These are phyloP conservation scores for Myanophis thanlyinensis DNA, from an alignment of 2,113 vertebrate genomes.

Conservation along the genomic window DNA sequence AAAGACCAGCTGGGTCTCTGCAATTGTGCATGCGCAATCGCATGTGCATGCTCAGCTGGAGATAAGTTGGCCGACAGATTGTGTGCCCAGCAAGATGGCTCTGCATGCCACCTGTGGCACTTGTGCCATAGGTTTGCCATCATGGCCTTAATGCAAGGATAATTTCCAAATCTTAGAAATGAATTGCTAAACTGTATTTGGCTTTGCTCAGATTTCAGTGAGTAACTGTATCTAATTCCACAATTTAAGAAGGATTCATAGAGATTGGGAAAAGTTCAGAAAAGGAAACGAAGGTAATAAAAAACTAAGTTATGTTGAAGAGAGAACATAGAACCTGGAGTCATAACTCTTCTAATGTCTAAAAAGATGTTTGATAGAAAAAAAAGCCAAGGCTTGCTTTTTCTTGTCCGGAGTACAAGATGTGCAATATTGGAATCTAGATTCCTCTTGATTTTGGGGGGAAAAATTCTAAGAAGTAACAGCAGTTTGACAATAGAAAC, in stretches of 20 bases:
- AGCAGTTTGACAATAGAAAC: neutral
- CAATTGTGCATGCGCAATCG: too few species aligned
- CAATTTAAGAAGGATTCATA: neutral
- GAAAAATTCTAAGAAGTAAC: neutral
- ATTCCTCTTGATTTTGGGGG: neutral
- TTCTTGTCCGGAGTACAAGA: neutral
- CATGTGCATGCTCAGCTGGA: too few species aligned
- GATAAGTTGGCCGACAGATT: too few species aligned
- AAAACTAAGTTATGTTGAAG: neutral
- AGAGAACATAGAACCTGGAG: neutral
- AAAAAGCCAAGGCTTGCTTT: neutral
- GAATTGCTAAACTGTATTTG: neutral
- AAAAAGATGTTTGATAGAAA: neutral
- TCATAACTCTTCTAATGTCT: neutral
- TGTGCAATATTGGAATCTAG: neutral
- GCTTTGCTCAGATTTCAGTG: neutral
- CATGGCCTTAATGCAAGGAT: neutral
- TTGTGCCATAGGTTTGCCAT: too few species aligned
- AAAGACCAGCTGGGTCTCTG: too few species aligned
- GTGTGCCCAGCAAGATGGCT: too few species aligned
- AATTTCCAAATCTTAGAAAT: neutral
- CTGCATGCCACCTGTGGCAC: too few species aligned
- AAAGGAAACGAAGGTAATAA: neutral
- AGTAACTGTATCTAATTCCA: neutral
- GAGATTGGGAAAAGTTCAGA: neutral